phyloP scores from a whole-genome alignment of 2,888 invertebrate species.

The Netelia virgata region DNA sequence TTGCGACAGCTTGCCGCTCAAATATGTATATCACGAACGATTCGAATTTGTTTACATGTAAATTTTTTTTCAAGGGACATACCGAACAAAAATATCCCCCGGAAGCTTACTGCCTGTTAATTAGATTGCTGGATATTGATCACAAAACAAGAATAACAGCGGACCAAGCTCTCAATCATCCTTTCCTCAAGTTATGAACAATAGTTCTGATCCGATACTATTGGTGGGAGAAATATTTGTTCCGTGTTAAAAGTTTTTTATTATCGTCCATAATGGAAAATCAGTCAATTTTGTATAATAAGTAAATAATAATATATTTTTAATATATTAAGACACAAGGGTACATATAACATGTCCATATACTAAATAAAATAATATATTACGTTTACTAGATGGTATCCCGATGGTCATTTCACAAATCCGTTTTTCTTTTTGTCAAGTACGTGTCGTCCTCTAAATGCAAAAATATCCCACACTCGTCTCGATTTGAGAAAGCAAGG shows the following conservation, averaged over 20 bases:
- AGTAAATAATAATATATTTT: slow-evolving; percentile 63
- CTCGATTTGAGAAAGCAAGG: too few relatives aligned
- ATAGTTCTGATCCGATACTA: background rate
- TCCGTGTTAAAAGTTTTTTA: background rate
- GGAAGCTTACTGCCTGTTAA: slow-evolving; percentile 91
- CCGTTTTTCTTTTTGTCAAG: background rate
- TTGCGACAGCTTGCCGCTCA: background rate
- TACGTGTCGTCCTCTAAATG: slow-evolving; percentile 5
- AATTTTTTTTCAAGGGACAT: slow-evolving; percentile 73
- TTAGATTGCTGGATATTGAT: slow-evolving; percentile 91
- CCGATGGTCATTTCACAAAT: background rate
- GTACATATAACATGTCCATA: slow-evolving; percentile 60
- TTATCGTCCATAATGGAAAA: background rate
- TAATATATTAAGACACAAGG: slow-evolving; percentile 39
- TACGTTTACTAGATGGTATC: slow-evolving; percentile 42
- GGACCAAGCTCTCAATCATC: slow-evolving; percentile 90
- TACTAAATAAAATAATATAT: slow-evolving; percentile 67
- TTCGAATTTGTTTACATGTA: background rate
- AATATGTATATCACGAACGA: background rate
- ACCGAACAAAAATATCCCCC: slow-evolving; percentile 86
- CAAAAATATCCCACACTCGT: slow-evolving; percentile 1
- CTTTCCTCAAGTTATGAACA: slow-evolving; percentile 87
- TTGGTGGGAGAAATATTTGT: slow-evolving; percentile 10
- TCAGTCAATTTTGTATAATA: slow-evolving; percentile 56
- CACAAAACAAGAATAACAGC: slow-evolving; percentile 91